A percentile compares a stretch with the other conserved stretches of the same genome.
Evolutionary conservation across 2,113 vertebrate species (phyloP).

Genomic region (Drymodes brunneopygia): DNA sequence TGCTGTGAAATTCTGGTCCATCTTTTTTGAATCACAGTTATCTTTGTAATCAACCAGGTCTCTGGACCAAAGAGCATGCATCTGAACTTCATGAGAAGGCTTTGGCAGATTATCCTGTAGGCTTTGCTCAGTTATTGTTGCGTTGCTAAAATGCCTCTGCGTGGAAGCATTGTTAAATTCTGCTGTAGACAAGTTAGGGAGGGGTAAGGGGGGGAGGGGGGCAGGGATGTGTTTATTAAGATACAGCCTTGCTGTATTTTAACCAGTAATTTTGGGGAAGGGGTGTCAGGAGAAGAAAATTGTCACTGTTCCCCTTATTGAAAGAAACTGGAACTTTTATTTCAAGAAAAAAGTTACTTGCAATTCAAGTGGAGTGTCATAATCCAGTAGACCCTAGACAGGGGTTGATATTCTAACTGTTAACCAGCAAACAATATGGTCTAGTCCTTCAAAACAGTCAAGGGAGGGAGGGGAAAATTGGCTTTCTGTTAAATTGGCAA

Average conservation of each 20-base stretch:
- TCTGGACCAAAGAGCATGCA: not conserved
- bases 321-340: conserved; percentile 66
- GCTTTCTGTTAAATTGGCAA: conserved; percentile 71
- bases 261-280: conserved; percentile 66
- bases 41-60: not conserved
- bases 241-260: conserved; percentile 75
- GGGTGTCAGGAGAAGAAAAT: conserved; percentile 70
- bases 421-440: conserved; percentile 48
- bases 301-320: conserved; percentile 71
- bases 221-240: conserved; percentile 48
- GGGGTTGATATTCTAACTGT: conserved; percentile 59
- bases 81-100: not conserved
- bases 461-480: conserved; percentile 65
- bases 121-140: not conserved
- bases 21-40: not conserved
- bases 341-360: conserved; percentile 21
- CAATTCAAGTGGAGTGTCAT: not conserved
- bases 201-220: not conserved
- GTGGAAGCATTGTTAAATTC: conserved; percentile 70
- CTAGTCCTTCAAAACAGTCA: conserved; percentile 62
- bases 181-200: conserved; percentile 47
- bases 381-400: conserved; percentile 57
- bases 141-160: not conserved
- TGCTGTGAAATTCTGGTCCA: not conserved
- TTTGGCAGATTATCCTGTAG: not conserved